Conservation (phyloP, 2,888 invertebrate genomes). For the Chrysodeixis includens region DNA sequence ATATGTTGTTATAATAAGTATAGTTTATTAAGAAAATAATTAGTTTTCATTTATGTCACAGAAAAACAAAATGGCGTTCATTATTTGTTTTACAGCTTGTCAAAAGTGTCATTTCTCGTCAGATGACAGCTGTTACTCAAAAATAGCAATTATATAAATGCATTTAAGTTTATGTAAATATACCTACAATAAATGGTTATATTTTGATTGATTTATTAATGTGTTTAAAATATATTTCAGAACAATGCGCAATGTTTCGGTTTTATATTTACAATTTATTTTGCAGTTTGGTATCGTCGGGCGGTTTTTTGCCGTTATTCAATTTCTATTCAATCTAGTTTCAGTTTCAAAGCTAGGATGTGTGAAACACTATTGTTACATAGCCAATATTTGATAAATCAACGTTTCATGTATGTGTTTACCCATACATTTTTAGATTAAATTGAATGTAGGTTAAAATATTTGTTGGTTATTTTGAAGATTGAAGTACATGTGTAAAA, state of each 20-base stretch:
- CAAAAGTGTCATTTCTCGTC: slow-evolving; percentile 3
- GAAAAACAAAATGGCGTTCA: too few relatives aligned
- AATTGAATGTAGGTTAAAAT: neutral
- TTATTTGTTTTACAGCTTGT: neutral
- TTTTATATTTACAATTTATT: slow-evolving; percentile 5
- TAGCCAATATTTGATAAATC: slow-evolving; percentile 7
- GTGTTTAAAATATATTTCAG: too few relatives aligned
- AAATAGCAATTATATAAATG: too few relatives aligned
- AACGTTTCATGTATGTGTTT: neutral
- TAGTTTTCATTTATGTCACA: too few relatives aligned
- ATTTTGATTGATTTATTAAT: too few relatives aligned
- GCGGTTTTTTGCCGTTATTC: slow-evolving; percentile 45
- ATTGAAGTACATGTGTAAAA: neutral
- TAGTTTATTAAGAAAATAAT: neutral
- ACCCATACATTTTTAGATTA: neutral
- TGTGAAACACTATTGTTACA: slow-evolving; percentile 8
- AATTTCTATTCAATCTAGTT: slow-evolving; percentile 49
- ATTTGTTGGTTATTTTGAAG: neutral
- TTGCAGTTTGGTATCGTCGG: slow-evolving; percentile 20
- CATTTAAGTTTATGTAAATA: slow-evolving; percentile 6
- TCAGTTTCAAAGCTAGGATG: slow-evolving; percentile 25
- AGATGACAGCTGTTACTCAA: slow-evolving; percentile 8
- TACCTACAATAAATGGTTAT: too few relatives aligned
- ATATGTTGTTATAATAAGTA: too few relatives aligned
- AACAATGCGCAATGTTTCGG: too few relatives aligned